Evolutionary conservation across 2,797 vertebrate genomes (phyloP), one percentile per base, ranked within the genome.

Genomic region (Anguilla obscura): DNA sequence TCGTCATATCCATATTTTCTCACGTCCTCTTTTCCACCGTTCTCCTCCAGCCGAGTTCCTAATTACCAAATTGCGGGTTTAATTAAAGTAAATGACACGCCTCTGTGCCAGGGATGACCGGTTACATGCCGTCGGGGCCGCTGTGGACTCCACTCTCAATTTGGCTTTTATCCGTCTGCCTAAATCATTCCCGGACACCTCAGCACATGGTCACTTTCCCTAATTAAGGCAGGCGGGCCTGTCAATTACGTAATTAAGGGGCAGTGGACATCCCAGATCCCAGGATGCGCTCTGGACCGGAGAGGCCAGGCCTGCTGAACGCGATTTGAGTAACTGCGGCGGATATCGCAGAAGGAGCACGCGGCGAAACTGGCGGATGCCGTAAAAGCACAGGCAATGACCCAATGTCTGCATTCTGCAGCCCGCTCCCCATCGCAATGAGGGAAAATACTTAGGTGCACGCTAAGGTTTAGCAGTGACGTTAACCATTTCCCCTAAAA

Each of bases 101-200:
- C 87, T 85, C 82, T 85, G 71, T 48, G 86, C 85, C 86, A 86
- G 85, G 89, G 86, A 48, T 80, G 84, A 58, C 56, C 86, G 45
- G 71, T 76, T 40, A 36, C 71, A 24, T 3, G 18, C 71, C 71
- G 16, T 33, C n/a, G 30, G 66, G 9, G 66, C 30, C 71, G 12
- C 71, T 14, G 71, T 24, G 14, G 16, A 14, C 45, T 74, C 63
- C 36, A 69, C 86, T 48, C 54, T n/a, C 21, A 76, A 76, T 33
- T 33, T 14, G 3, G 5, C 18, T 63, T 30, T 84, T 12, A 66
- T 63, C 30, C 36, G 33, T 82, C 69, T 58, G 40, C 79, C 54
- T 86, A 86, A 82, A 87, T 87, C 83, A 66, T 87, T 48, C 48
- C 40, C 24, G 54, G 50, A 80, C 76, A 48, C 88, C 40, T 54